Base-by-base conservation (phyloP, 1,140 invertebrate species). In the Saccostrea echinata region DNA sequence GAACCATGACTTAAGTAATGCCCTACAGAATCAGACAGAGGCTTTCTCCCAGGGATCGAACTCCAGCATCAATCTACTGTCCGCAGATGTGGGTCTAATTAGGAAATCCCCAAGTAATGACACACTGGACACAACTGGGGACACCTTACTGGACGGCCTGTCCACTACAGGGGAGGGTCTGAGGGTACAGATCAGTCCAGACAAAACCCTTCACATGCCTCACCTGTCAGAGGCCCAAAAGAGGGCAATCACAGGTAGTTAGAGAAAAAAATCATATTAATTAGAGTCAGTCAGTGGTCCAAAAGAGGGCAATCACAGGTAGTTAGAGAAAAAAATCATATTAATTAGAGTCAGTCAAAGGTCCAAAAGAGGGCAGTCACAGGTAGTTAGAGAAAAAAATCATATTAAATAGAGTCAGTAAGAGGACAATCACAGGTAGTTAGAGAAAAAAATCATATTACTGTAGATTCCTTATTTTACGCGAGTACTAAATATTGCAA, bases 231-330 rank as follows among this genome's bases (percentile, higher is more conserved):
- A 95, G 84, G 94, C 94, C 80, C 94, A 95, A 88, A 91, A 92
- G 64, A 94, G 93, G 87, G 94, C 95, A 30, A 92, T 95, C 24
- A 94, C 94, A 91, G 95, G 95, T 95, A 84, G n/a, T 55, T 83
- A n/a, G 35, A n/a, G n/a, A n/a, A n/a, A 61, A 57, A 21, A 21
- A 6, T n/a, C 18, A 61, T n/a, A n/a, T n/a, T n/a, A n/a, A n/a
- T n/a, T n/a, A n/a, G n/a, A n/a, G n/a, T n/a, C n/a, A n/a, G 11
- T 94, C 94, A 43, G 94, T 95, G 84, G 94, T 94, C 80, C 94
- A 95, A 88, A 91, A 92, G 64, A 94, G 93, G 87, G 94, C 95
- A 30, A 92, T 95, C 24, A 94, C 94, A 91, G 95, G 95, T 95
- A 84, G n/a, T 55, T 83, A n/a, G 35, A n/a, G n/a, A n/a, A n/a